Evolutionary conservation across 2,113 vertebrate species (phyloP).

Genomic region (Chauna torquata): DNA sequence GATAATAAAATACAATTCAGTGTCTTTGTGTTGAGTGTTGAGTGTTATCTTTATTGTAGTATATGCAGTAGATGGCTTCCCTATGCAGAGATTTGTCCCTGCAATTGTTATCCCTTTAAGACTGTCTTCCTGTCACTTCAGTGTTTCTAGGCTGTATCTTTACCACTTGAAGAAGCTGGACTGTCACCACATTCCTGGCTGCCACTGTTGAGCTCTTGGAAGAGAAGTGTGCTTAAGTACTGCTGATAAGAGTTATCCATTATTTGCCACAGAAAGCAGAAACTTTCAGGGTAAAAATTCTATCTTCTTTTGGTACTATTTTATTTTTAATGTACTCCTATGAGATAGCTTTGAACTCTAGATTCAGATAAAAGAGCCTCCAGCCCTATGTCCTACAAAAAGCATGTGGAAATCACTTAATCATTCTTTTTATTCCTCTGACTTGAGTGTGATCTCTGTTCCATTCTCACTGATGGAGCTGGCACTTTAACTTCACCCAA

Average conservation of each 20-base stretch:
- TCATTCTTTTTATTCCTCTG: conserved; percentile 62
- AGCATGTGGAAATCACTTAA: conserved; percentile 35
- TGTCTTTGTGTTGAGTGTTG: neutral
- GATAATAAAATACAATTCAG: neutral
- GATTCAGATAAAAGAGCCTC: conserved; percentile 42
- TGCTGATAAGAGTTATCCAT: conserved; percentile 4
- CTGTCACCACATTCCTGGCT: neutral
- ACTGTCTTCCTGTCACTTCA: neutral
- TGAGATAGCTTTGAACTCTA: conserved; percentile 53
- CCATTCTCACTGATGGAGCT: conserved; percentile 23
- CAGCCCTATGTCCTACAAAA: conserved; percentile 9
- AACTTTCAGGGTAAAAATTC: conserved; percentile 41
- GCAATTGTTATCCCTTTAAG: neutral
- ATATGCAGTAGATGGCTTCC: neutral
- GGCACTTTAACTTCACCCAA: conserved; percentile 22
- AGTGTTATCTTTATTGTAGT: neutral
- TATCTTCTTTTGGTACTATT: conserved; percentile 23
- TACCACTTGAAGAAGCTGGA: neutral
- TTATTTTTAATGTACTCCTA: conserved; percentile 62
- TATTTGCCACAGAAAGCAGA: conserved; percentile 50
- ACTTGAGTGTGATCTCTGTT: conserved; percentile 30
- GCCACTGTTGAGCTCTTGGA: neutral
- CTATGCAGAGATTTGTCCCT: neutral
- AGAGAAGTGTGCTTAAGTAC: conserved; percentile 26
- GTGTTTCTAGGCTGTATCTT: neutral